Evolutionary conservation across 2,888 invertebrate genomes (phyloP).

Genomic region (Arge pagana): DNA sequence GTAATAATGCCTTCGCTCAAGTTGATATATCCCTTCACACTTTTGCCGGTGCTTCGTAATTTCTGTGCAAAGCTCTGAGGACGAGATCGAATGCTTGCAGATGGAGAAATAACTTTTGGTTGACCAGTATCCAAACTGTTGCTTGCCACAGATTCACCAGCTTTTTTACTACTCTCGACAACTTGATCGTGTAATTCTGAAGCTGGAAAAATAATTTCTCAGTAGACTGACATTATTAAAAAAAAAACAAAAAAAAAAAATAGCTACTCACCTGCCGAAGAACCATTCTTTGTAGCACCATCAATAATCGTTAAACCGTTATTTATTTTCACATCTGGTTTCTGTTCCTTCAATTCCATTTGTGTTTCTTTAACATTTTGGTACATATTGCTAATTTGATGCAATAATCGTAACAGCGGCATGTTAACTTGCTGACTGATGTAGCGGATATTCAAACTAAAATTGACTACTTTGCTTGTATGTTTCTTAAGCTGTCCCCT

Average conservation of each 20-base stretch:
- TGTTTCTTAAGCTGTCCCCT: conserved; percentile 86
- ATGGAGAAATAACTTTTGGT: conserved; percentile 60
- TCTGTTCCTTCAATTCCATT: conserved; percentile 82
- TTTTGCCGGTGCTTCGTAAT: conserved; percentile 81
- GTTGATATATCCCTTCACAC: conserved; percentile 84
- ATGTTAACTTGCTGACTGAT: conserved; percentile 97
- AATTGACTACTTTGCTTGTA: conserved; percentile 89
- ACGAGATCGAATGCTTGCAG: conserved; percentile 64
- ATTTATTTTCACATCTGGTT: conserved; percentile 56
- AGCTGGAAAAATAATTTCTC: conserved; percentile 58
- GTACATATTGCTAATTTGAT: conserved; percentile 97
- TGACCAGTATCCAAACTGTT: conserved; percentile 42
- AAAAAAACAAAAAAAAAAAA: conserved; percentile 19
- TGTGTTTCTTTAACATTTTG: conserved; percentile 96
- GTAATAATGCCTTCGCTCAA: conserved; percentile 75
- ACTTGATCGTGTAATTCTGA: conserved; percentile 69
- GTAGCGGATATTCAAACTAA: conserved; percentile 84
- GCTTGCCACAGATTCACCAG: conserved; percentile 43
- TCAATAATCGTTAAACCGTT: conserved; percentile 53
- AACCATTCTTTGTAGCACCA: conserved; percentile 64
- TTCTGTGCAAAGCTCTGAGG: conserved; percentile 91
- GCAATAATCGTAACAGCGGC: conserved; percentile 87
- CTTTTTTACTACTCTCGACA: conserved; percentile 57
- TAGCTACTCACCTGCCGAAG: conserved; percentile 62
- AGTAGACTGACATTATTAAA: conserved; percentile 27